phyloP scores from a whole-genome alignment of 2,797 vertebrate genomes.

The Enteromius treurensis region DNA sequence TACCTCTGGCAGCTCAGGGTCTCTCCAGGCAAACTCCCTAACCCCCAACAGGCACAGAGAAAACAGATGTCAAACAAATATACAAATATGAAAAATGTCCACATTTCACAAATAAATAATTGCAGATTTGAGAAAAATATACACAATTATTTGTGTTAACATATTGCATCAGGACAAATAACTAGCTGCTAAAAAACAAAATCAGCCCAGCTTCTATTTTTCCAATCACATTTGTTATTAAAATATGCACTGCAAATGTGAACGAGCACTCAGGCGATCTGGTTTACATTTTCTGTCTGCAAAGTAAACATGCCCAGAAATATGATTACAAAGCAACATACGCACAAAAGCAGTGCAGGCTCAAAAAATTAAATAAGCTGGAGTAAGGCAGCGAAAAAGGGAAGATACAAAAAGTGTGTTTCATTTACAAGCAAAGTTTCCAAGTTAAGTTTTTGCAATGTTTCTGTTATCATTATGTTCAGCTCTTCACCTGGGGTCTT shows the following conservation, averaged over 20 bases:
- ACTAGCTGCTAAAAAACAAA: background rate
- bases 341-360: background rate
- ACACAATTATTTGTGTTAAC: slow-evolving; percentile 3
- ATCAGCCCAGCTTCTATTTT: background rate
- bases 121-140: background rate
- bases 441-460: background rate
- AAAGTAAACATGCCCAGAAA: slow-evolving; percentile 1
- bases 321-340: background rate
- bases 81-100: background rate
- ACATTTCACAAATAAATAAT: slow-evolving; percentile 10
- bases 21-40: slow-evolving; percentile 98
- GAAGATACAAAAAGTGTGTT: background rate
- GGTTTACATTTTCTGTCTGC: slow-evolving; percentile 17
- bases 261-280: background rate
- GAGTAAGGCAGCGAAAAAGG: background rate
- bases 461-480: background rate
- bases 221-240: background rate
- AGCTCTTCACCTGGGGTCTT: slow-evolving; percentile 89
- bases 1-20: slow-evolving; percentile 93
- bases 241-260: slow-evolving; percentile 17
- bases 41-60: background rate
- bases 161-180: background rate
- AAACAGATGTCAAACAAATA: slow-evolving; percentile 34
- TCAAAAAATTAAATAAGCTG: background rate
- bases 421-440: slow-evolving; percentile 13